These are phyloP conservation scores for Aleiodes sp. DNA, from an alignment of 1,140 invertebrate species.

Conservation along the genomic window DNA sequence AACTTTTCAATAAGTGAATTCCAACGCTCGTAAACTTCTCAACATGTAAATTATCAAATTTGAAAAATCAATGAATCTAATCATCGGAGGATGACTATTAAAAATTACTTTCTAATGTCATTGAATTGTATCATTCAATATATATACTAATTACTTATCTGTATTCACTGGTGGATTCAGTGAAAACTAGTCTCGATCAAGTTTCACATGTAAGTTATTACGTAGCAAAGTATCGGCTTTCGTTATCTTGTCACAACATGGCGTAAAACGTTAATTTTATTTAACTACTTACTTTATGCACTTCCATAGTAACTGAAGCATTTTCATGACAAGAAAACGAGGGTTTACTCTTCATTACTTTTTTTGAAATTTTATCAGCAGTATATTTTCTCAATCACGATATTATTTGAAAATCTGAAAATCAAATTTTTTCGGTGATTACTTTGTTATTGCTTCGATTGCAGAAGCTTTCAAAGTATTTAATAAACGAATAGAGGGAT, in stretches of 20 bases:
- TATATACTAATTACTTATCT: slow-evolving; percentile 17
- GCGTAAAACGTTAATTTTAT: no score
- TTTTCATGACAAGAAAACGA: no score
- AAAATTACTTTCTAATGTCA: slow-evolving; percentile 20
- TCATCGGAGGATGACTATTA: neutral
- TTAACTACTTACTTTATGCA: no score
- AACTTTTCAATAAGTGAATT: neutral
- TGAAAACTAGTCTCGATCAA: neutral
- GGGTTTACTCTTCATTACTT: no score
- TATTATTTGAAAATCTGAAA: neutral
- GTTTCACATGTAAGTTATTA: neutral
- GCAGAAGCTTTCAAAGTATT: neutral
- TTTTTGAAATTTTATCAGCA: neutral
- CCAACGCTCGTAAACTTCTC: no score
- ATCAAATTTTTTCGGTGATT: neutral
- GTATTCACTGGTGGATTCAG: neutral
- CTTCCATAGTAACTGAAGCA: no score
- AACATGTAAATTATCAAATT: no score
- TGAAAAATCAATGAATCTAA: no score
- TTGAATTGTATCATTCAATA: neutral
- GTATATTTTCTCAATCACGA: neutral
- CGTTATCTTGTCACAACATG: neutral
- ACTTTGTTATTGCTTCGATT: neutral
- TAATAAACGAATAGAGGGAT: slow-evolving; percentile 15
- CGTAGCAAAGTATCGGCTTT: neutral